These are phyloP conservation scores for Meganola albula DNA, from an alignment of 2,888 invertebrate species.

Conservation along the genomic window DNA sequence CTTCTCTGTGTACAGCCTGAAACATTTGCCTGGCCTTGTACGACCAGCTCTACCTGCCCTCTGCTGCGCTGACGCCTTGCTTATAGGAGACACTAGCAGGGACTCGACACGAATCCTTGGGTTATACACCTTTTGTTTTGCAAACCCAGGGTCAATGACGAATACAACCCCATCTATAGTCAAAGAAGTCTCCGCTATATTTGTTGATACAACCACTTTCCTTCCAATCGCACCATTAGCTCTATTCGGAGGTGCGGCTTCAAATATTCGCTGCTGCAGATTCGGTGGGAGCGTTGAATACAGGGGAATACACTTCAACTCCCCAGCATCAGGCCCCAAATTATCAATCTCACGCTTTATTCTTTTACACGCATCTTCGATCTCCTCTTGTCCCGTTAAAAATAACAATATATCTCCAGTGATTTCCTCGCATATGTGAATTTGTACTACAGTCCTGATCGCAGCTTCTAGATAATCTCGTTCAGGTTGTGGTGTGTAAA, in stretches of 20 bases:
- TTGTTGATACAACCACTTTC: constrained; percentile 97
- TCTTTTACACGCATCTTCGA: constrained; percentile 98
- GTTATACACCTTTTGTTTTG: constrained; percentile 97
- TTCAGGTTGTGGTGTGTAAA: constrained; percentile 99
- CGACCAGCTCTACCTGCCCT: constrained; percentile 98
- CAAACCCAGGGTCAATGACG: constrained; percentile 99
- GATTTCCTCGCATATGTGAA: constrained; percentile 96
- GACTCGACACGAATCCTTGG: constrained; percentile 95
- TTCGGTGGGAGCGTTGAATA: constrained; percentile 99
- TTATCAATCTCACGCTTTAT: constrained; percentile 97
- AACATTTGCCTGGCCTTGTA: constrained; percentile 99
- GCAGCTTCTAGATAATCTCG: constrained; percentile 98
- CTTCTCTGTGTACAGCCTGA: constrained; percentile 95
- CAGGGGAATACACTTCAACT: constrained; percentile 97
- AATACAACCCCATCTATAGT: constrained; percentile 99
- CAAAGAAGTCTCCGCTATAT: constrained; percentile 99
- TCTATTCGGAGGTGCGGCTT: constrained; percentile 94
- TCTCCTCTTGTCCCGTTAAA: constrained; percentile 90
- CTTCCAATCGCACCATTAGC: constrained; percentile 93
- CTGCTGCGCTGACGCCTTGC: constrained; percentile 99
- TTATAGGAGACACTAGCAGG: constrained; percentile 97
- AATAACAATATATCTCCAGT: constrained; percentile 95
- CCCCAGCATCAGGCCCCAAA: constrained; percentile 95
- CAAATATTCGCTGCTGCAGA: constrained; percentile 97
- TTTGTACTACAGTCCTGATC: constrained; percentile 95